phyloP scores from a whole-genome alignment of 2,797 vertebrate genomes.

The Myotis pilosus region DNA sequence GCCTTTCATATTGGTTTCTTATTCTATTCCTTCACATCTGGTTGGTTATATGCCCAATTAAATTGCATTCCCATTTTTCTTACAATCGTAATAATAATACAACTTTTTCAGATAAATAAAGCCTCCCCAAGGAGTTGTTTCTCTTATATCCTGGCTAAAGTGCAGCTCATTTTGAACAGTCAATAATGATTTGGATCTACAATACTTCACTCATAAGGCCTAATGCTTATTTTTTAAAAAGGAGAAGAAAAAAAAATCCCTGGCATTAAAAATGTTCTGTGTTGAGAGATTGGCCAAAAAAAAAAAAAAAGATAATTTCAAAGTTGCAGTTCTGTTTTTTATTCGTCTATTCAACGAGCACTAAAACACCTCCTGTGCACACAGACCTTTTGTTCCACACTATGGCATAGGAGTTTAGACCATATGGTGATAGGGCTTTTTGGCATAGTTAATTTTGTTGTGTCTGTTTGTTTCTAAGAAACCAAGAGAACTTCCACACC shows the following conservation, averaged over 20 bases:
- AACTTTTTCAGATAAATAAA: constrained; percentile 53
- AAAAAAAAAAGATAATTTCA: not conserved
- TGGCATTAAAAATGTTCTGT: not conserved
- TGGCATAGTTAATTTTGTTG: not conserved
- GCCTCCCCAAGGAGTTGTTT: constrained; percentile 31
- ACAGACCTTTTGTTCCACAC: not conserved
- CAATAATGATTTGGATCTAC: constrained; percentile 43
- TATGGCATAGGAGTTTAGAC: not conserved
- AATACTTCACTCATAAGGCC: not conserved
- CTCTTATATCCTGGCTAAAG: not conserved
- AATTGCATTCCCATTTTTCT: constrained; percentile 64
- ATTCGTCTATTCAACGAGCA: not conserved
- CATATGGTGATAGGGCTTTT: not conserved
- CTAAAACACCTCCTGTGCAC: not conserved
- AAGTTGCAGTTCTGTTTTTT: not conserved
- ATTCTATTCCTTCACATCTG: constrained; percentile 52
- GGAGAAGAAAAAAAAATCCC: not conserved
- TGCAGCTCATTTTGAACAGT: constrained; percentile 58
- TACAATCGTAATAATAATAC: constrained; percentile 58
- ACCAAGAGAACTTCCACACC: not conserved
- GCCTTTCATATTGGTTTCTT: constrained; percentile 35
- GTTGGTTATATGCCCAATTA: constrained; percentile 63
- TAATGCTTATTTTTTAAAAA: not conserved
- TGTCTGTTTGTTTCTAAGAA: constrained; percentile 22
- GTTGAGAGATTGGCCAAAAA: not conserved